Evolutionary conservation across 2,888 invertebrate species (phyloP).

Genomic region (Cataglyphis cursor): DNA sequence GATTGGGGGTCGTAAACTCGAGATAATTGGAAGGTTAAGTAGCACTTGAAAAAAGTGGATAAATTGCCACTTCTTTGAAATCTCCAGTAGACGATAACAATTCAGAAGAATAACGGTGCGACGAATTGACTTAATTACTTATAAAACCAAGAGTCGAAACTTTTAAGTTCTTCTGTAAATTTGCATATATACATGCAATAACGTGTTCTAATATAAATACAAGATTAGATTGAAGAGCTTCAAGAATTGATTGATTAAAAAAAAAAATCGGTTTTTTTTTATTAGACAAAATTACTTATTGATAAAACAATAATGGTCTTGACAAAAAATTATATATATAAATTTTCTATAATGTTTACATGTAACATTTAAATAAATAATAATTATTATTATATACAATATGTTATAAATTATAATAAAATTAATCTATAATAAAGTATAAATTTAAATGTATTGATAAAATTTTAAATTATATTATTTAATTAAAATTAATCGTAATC

Average conservation of each 20-base stretch:
- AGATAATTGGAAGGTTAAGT: conserved; percentile 73
- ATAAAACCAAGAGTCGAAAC: not conserved
- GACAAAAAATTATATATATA: not conserved
- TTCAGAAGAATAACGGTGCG: conserved; percentile 15
- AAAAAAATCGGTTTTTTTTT: not conserved
- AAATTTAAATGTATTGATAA: not conserved
- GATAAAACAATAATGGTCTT: not conserved
- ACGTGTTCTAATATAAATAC: not conserved
- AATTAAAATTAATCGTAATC: conserved; percentile 10
- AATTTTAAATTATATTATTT: not conserved
- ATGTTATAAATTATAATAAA: not conserved
- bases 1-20: conserved; percentile 64
- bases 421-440: not conserved
- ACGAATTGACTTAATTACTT: conserved; percentile 43
- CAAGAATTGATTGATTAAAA: no score
- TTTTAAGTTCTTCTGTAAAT: not conserved
- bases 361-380: not conserved
- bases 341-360: not conserved
- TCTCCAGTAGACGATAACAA: conserved; percentile 8
- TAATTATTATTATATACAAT: not conserved
- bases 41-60: conserved; percentile 51
- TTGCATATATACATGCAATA: not conserved
- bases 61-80: conserved; percentile 30
- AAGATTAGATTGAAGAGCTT: not conserved
- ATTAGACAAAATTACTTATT: not conserved